Percentiles rank a stretch among this genome's conserved stretches.
phyloP scores from a whole-genome alignment of 1,140 invertebrate species.

The Patella vulgata region DNA sequence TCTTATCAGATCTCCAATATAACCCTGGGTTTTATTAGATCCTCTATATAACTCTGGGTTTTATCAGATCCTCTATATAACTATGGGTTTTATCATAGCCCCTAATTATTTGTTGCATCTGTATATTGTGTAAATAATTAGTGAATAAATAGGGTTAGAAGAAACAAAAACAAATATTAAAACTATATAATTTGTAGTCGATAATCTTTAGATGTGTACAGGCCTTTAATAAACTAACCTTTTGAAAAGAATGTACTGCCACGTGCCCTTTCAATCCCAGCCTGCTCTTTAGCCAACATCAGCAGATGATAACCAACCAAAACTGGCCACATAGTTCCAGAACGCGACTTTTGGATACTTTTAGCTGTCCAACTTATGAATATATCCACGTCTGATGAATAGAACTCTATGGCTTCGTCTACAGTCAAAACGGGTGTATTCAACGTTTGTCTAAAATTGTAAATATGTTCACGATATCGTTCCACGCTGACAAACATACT shows the following conservation, averaged over 20 bases:
- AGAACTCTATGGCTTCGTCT: conserved; percentile 33
- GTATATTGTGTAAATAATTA: no score
- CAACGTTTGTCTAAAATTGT: conserved; percentile 7
- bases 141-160: no score
- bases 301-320: conserved; percentile 48
- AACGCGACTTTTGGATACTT: conserved; percentile 9
- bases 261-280: conserved; percentile 42
- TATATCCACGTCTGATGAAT: conserved; percentile 28
- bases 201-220: no score
- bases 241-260: conserved; percentile 45
- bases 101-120: no score
- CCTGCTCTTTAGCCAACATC: conserved; percentile 47
- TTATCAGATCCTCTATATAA: no score
- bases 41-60: no score
- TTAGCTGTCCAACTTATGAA: conserved; percentile 37
- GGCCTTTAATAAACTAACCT: conserved; percentile 35
- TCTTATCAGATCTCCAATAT: no score
- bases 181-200: no score
- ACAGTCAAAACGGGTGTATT: conserved; percentile 23
- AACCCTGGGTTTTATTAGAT: no score
- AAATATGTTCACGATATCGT: conserved; percentile 20
- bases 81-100: no score
- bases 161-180: no score
- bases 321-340: conserved; percentile 26
- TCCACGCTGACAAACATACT: conserved; percentile 7